These are phyloP conservation scores for Metridium senile DNA, from an alignment of 92 coral and sea anemone species.

Conservation along the genomic window DNA sequence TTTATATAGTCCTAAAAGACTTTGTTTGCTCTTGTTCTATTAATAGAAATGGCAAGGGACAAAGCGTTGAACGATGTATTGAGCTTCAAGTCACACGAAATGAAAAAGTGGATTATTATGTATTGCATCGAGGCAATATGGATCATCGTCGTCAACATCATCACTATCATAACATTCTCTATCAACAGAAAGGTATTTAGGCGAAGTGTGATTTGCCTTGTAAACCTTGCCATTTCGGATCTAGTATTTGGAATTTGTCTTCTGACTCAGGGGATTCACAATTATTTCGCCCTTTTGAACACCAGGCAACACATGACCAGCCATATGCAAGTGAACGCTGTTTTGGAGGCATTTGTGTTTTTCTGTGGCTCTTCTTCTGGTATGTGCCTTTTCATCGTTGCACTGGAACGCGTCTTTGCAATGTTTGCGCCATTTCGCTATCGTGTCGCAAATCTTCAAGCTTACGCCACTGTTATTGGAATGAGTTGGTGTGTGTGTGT, in stretches of 20 bases:
- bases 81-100: too few species aligned
- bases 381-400: neutral
- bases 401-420: neutral
- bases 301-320: neutral
- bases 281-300: neutral
- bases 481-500: neutral
- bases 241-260: neutral
- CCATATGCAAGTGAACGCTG: neutral
- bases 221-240: neutral
- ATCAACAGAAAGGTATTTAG: neutral
- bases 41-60: too few species aligned
- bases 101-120: neutral
- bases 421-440: neutral
- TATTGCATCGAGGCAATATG: neutral
- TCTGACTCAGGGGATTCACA: neutral
- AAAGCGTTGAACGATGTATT: too few species aligned
- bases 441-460: neutral
- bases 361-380: neutral
- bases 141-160: neutral
- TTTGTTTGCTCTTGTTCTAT: too few species aligned
- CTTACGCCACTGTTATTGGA: neutral
- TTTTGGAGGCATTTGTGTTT: neutral
- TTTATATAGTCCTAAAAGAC: too few species aligned
- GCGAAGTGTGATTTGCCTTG: neutral
- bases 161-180: neutral